Conservation (phyloP, 2,113 vertebrate genomes). For the Chelonoidis abingdonii region DNA sequence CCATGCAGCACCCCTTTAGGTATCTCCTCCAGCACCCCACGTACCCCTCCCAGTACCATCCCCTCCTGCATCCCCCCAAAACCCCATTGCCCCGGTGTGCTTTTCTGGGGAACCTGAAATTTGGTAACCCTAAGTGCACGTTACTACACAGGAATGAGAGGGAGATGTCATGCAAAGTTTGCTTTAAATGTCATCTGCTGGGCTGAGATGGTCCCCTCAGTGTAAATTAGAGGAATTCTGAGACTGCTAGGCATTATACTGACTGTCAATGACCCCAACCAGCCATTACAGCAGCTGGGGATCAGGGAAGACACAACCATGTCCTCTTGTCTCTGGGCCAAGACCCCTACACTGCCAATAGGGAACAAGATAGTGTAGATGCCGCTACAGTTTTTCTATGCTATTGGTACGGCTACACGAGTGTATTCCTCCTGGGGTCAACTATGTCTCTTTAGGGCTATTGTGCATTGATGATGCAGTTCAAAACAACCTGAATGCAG, state of each 20-base stretch:
- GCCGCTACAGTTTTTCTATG: neutral
- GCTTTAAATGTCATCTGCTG: neutral
- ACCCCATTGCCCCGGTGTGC: too few species aligned
- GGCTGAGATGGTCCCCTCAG: neutral
- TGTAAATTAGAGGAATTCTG: neutral
- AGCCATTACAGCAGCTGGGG: neutral
- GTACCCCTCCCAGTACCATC: too few species aligned
- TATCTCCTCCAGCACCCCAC: too few species aligned
- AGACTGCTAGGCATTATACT: neutral
- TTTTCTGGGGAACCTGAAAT: neutral
- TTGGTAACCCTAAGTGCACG: neutral
- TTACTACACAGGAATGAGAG: neutral
- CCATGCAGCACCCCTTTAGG: too few species aligned
- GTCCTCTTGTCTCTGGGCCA: neutral
- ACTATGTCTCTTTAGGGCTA: neutral
- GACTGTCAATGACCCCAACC: neutral
- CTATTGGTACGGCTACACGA: neutral
- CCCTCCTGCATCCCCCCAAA: too few species aligned
- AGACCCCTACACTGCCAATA: neutral
- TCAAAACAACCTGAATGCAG: neutral
- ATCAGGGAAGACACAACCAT: neutral
- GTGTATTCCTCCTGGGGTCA: fast-evolving
- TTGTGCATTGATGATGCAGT: neutral
- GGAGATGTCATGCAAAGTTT: neutral
- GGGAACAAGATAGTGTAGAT: neutral